A percentile compares a stretch with the other conserved stretches of the same genome.
These are phyloP conservation scores for Pangasius djambal DNA, from an alignment of 2,797 vertebrate species.

Conservation along the genomic window DNA sequence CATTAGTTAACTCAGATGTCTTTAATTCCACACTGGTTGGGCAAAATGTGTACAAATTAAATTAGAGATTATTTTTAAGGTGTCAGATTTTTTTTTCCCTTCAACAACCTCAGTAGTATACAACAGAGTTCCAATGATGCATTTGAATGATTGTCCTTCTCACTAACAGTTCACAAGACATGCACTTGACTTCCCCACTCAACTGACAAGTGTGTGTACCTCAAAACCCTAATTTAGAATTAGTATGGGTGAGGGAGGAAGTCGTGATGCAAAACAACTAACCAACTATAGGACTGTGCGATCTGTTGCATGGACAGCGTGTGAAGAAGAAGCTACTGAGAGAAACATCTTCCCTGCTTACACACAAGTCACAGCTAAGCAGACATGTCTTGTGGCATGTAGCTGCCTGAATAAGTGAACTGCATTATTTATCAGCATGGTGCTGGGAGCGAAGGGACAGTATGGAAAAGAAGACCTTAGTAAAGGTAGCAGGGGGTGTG, in stretches of 20 bases:
- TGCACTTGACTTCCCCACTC: not conserved
- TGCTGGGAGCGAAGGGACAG: slow-evolving; percentile 17
- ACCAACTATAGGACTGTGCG: not conserved
- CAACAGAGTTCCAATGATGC: not conserved
- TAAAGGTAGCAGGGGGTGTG: slow-evolving; percentile 1
- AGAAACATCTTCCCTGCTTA: not conserved
- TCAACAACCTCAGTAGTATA: not conserved
- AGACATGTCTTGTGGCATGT: not conserved
- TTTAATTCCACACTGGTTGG: not conserved
- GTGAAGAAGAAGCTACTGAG: not conserved
- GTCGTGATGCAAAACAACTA: not conserved
- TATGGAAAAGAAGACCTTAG: not conserved
- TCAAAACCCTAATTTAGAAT: not conserved
- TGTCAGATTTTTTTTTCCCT: no score
- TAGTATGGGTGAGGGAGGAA: not conserved
- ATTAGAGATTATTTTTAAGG: not conserved
- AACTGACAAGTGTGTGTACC: not conserved
- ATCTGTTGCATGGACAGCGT: not conserved
- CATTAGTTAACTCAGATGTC: not conserved
- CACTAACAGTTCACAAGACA: not conserved
- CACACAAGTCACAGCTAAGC: not conserved
- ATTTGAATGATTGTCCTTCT: not conserved
- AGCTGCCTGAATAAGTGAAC: slow-evolving; percentile 1
- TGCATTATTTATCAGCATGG: slow-evolving; percentile 42
- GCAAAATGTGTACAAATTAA: not conserved